A percentile compares a stretch with the other conserved stretches of the same genome.
phyloP scores from a whole-genome alignment of 1,140 invertebrate species.

The Drosophila biarmipes region DNA sequence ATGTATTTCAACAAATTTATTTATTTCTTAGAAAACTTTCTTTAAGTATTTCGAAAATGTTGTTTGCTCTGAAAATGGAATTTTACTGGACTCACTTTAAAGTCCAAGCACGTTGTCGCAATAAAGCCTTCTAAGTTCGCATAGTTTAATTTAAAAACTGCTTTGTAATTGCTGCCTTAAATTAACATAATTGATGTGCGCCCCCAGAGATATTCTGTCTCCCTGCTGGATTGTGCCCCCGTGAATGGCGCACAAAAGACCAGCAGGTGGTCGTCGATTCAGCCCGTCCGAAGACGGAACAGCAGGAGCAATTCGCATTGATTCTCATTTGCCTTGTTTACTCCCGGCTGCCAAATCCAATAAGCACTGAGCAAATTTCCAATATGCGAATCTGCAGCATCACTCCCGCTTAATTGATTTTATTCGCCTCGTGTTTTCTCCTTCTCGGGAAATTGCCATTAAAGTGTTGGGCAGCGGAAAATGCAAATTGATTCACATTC shows the following conservation, averaged over 20 bases:
- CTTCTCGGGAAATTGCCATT: conserved; percentile 29
- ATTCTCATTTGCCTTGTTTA: conserved; percentile 66
- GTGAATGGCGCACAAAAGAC: conserved; percentile 46
- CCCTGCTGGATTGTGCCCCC: conserved; percentile 5
- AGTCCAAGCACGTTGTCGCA: neutral
- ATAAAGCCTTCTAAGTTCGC: conserved; percentile 26
- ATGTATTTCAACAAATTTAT: neutral
- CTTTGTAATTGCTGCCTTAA: conserved; percentile 68
- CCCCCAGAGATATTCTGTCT: conserved; percentile 24
- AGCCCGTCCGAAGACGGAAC: conserved; percentile 14
- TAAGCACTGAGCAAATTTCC: conserved; percentile 62
- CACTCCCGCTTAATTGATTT: conserved; percentile 77
- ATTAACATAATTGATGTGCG: conserved; percentile 79
- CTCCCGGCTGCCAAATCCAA: conserved; percentile 66
- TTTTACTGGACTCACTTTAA: no score
- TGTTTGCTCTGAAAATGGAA: no score
- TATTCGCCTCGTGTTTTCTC: conserved; percentile 43
- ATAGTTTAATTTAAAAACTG: conserved; percentile 51
- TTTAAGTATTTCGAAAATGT: no score
- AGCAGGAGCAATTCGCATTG: conserved; percentile 57
- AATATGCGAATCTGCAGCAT: conserved; percentile 71
- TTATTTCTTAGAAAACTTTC: no score
- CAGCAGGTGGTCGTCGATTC: conserved; percentile 66
- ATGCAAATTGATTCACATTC: conserved; percentile 38
- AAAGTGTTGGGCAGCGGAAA: conserved; percentile 8